Evolutionary conservation across 2,888 invertebrate species (phyloP), one percentile per base, ranked within the genome.

Genomic region (Pseudococcus jackbeardsleyi): DNA sequence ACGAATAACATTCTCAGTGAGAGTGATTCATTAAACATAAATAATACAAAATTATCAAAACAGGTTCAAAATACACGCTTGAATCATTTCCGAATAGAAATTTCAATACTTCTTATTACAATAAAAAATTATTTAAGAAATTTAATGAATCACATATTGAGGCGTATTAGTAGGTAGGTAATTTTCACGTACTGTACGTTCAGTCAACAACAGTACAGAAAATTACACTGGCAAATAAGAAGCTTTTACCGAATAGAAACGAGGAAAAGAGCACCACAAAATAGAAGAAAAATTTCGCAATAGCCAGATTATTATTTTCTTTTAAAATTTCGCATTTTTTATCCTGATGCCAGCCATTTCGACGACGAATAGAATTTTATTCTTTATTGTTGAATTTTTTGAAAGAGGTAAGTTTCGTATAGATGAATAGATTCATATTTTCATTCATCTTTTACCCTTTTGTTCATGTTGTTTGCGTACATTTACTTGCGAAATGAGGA

Each of bases 21-120:
- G 4, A n/a, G 79, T 79, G 79, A 79, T 79, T 42, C 79, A 79
- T 79, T 79, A 79, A 79, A 68, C 9, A 68, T 8, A 42, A 42
- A 42, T 59, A 22, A 19, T 59, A 19, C 9, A 54, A 50, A 50
- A 8, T 64, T 64, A 59, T 59, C 59, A 64, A 22, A 19, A 22
- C 12, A 7, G 64, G 22, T 59, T 22, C 19, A 64, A 59, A 19
- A 59, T 54, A 17, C 17, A 54, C 46, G 46, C 11, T 1, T 11
- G 17, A 59, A 59, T 59, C 19, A 64, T 64, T 59, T 64, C 22
- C 64, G 22, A 22, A 64, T n/a, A 59, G n/a, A 64, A 64, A 22
- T 22, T 64, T 64, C 22, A 64, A 22, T 22, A 9, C 15, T n/a
- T n/a, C n/a, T n/a, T n/a, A n/a, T n/a, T n/a, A 22, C 4, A 6